phyloP scores from a whole-genome alignment of 35 echinoderm and acorn worm genomes.

The Amphiura filiformis region DNA sequence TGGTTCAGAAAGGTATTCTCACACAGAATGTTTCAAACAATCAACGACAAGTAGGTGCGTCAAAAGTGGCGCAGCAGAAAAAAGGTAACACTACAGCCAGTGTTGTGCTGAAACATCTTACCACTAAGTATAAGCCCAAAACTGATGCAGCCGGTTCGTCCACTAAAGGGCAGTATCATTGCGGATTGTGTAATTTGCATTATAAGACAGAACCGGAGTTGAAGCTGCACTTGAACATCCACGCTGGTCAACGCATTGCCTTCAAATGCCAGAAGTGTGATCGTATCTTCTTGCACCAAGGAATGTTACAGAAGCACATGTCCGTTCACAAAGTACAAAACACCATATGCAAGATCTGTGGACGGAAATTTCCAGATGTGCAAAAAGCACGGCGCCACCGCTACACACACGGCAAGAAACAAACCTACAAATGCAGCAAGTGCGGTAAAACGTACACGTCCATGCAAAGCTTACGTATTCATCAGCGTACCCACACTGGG shows the following conservation, averaged over 20 bases:
- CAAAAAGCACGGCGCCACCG: neutral
- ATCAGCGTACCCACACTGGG: neutral
- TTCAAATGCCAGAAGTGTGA: slow-evolving; percentile 4
- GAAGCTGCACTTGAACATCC: neutral
- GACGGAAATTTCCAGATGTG: neutral
- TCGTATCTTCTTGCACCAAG: neutral
- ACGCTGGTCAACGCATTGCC: neutral
- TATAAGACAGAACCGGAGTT: neutral
- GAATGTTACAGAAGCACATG: neutral
- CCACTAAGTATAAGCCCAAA: too few species aligned
- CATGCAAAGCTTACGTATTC: neutral
- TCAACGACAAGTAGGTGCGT: neutral
- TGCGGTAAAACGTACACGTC: neutral
- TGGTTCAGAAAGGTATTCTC: neutral
- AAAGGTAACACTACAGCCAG: too few species aligned
- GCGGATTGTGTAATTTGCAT: neutral
- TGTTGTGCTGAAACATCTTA: too few species aligned
- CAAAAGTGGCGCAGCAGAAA: too few species aligned
- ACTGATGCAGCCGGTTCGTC: too few species aligned
- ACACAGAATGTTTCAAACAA: neutral
- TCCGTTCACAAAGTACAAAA: neutral
- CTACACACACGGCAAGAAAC: neutral
- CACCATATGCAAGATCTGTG: neutral
- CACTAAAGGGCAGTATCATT: neutral
- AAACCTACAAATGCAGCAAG: neutral